These are phyloP conservation scores for Conops quadrifasciatus DNA, from an alignment of 2,888 invertebrate species.

Conservation along the genomic window DNA sequence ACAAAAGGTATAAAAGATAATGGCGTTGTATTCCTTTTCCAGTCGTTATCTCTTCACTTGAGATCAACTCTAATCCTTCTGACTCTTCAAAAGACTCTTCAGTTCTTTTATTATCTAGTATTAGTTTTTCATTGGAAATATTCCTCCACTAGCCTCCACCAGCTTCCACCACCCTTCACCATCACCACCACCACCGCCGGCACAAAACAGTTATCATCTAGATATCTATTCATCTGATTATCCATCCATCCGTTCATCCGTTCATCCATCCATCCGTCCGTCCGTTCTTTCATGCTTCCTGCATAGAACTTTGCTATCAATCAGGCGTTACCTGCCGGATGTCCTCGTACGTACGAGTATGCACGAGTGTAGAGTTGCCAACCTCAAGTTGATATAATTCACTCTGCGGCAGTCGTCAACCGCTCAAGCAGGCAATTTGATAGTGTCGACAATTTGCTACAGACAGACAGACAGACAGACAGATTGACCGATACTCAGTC, in stretches of 20 bases:
- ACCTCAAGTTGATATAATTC: background rate
- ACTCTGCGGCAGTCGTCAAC: background rate
- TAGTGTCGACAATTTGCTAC: background rate
- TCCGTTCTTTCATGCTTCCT: background rate
- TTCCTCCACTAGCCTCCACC: too few relatives aligned
- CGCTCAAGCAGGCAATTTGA: background rate
- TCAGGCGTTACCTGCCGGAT: background rate
- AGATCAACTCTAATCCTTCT: background rate
- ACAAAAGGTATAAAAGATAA: background rate
- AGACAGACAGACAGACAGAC: slow-evolving; percentile 7
- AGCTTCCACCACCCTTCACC: too few relatives aligned
- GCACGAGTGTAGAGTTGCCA: background rate
- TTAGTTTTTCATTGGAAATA: too few relatives aligned
- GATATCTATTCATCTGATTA: too few relatives aligned
- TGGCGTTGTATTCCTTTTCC: background rate
- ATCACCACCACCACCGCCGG: too few relatives aligned
- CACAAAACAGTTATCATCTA: too few relatives aligned
- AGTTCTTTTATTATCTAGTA: too few relatives aligned
- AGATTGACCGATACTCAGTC: background rate
- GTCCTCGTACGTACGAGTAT: background rate
- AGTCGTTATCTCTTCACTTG: background rate
- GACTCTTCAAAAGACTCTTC: too few relatives aligned
- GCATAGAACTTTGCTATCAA: background rate
- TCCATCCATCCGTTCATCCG: too few relatives aligned
- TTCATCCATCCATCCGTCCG: background rate